Evolutionary conservation across 2,113 vertebrate species (phyloP), one percentile per base, ranked within the genome.

Genomic region (Vicugna pacos): DNA sequence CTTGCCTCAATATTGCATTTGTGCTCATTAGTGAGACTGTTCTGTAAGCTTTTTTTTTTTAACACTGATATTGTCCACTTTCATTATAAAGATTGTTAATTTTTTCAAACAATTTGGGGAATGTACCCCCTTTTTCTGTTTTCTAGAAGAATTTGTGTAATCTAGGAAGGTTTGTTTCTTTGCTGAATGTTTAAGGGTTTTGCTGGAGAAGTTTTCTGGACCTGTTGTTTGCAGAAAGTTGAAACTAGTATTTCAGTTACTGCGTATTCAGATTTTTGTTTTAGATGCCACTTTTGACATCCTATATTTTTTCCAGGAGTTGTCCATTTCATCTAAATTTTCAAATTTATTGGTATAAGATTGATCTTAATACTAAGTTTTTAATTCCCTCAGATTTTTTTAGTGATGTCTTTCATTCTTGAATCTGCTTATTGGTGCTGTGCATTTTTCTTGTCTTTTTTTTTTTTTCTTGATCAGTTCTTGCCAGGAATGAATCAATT

Each of bases 21-120:
- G 0, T 96, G 17, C 93, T 95, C 17, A 20, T 88, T 54, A 83
- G 64, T 96, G 56, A 96, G 24, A 54, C 54, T 76, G 46, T 94
- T 32, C 48, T 50, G 4, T 86, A 86, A 72, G 30, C 5, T 76
- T 86, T n/a, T 6, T 76, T 85, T 89, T 80, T 42, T 93, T 65
- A 84, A 84, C 0, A 54, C 30, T 46, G 16, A 86, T 84, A 42
- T 87, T 97, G 15, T 75, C 8, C 1, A 22, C 9, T 30, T 93
- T 97, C 82, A 2, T n/a, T 77, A 5, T 93, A 64, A 96, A 81
- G n/a, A 67, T 42, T 42, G 38, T 42, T 89, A 77, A 10, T 50
- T 87, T 96, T 91, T 38, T 76, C 54, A 94, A 19, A 50, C 96
- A 42, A 83, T 2, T 89, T 94, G 46, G 9, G 30, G 67, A 70